A percentile compares a stretch with the other conserved stretches of the same genome.
phyloP scores from a whole-genome alignment of 2,113 vertebrate genomes.

The Arizona elegans region DNA sequence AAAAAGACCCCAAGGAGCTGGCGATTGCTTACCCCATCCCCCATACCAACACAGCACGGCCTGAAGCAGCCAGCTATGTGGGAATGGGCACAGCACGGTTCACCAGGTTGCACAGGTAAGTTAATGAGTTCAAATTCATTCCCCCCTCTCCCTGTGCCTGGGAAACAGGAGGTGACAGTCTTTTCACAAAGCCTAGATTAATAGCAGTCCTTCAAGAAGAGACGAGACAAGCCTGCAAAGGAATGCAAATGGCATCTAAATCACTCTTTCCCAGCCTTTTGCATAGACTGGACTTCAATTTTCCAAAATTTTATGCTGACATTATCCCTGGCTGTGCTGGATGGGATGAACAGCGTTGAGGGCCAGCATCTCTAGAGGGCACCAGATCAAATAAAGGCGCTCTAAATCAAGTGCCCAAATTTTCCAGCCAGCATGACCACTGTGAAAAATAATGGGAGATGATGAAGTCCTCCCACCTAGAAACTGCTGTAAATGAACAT shows the following conservation, averaged over 20 bases:
- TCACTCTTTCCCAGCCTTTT: background rate
- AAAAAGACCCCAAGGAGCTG: constrained; percentile 4
- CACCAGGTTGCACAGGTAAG: background rate
- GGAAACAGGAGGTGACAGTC: background rate
- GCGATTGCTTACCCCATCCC: background rate
- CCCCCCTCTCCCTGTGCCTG: background rate
- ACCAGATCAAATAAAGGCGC: background rate
- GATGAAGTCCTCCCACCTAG: background rate
- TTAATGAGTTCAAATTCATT: background rate
- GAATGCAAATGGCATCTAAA: background rate
- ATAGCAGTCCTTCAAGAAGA: background rate
- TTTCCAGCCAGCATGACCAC: background rate
- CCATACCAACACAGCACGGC: background rate
- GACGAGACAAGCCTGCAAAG: background rate
- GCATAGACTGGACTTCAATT: background rate
- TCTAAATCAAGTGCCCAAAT: background rate
- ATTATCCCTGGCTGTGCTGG: background rate
- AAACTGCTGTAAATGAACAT: background rate
- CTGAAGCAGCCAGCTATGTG: background rate
- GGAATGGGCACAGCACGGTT: background rate
- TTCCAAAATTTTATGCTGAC: background rate
- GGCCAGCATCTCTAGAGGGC: background rate
- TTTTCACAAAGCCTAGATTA: background rate
- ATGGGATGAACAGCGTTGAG: background rate
- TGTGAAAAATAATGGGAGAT: background rate